Percentiles rank a stretch among this genome's conserved stretches.
Evolutionary conservation across 1,140 invertebrate genomes (phyloP).

Genomic region (Drosophila athabasca): DNA sequence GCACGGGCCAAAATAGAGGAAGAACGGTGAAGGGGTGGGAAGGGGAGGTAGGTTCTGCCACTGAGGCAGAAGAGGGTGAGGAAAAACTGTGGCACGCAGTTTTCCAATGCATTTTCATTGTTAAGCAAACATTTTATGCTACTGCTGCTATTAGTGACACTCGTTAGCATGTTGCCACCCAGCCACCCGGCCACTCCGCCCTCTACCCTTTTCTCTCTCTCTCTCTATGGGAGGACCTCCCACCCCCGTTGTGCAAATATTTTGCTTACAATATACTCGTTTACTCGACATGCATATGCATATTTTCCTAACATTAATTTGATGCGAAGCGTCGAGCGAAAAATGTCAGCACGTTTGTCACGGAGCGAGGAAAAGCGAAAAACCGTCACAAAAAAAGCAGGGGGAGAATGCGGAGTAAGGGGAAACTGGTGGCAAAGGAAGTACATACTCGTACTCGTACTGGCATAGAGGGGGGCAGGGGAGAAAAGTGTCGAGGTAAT

Average conservation of each 20-base stretch:
- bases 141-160: conserved; percentile 63
- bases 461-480: no score
- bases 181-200: not conserved
- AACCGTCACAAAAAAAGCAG: conserved; percentile 33
- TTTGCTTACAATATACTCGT: conserved; percentile 60
- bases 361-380: conserved; percentile 1
- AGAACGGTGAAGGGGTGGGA: not conserved
- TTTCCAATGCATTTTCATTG: conserved; percentile 67
- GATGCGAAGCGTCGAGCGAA: conserved; percentile 55
- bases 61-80: not conserved
- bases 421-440: not conserved
- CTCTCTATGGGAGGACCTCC: not conserved
- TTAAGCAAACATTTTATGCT: conserved; percentile 67
- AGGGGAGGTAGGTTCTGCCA: no score
- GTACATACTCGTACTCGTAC: not conserved
- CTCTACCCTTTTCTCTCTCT: not conserved
- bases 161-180: conserved; percentile 57
- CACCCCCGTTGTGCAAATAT: conserved; percentile 47
- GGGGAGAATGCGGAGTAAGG: not conserved
- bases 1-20: conserved; percentile 2
- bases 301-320: conserved; percentile 69
- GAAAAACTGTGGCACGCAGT: conserved; percentile 53
- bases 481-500: no score
- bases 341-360: conserved; percentile 61
- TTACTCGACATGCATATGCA: conserved; percentile 65